Base-by-base conservation (phyloP, 2,113 vertebrate species). In the Zapus hudsonius region DNA sequence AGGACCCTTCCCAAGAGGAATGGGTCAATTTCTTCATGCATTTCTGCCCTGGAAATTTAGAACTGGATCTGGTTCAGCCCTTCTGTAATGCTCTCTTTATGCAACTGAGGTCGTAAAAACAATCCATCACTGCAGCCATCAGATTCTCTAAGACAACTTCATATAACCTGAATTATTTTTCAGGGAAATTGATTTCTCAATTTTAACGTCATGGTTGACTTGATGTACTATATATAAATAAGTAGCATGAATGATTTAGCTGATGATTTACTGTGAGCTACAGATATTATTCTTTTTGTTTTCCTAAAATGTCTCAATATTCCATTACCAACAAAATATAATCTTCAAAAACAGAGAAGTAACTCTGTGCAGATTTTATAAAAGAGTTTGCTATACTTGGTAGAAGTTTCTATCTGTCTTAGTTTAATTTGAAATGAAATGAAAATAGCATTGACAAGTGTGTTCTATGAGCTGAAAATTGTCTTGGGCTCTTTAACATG, bases 121-220 rank as follows among this genome's bases (percentile, higher is more conserved):
- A 92, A 79, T 96, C 95, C 75, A 96, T 97, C 92, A 91, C 23
- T 72, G 40, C 55, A 95, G 92, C 70, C 92, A 86, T 87, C 85
- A 97, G 94, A 96, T 87, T 96, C 84, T 96, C 92, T 52, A 91
- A 89, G 96, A 97, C 90, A 97, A 95, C 87, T 89, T 76, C 72
- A 95, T 88, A 96, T 89, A 96, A 38, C 10, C 31, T 89, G 81
- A 91, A 95, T 89, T 96, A 92, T 61, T 94, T 61, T 95, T 31
- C 10, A 91, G 67, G 80, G 42, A 90, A 97, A 97, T 94, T 96
- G 20, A 87, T 95, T 86, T 96, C n/a, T 88, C 90, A 96, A 95
- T 96, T 97, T 94, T 96, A 93, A 86, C 64, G 75, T 89, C 9
- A 40, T 90, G n/a, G 36, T 75, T 91, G 88, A 67, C 75, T 97